Evolutionary conservation across 2,888 invertebrate genomes (phyloP).

Genomic region (Tipula unca): DNA sequence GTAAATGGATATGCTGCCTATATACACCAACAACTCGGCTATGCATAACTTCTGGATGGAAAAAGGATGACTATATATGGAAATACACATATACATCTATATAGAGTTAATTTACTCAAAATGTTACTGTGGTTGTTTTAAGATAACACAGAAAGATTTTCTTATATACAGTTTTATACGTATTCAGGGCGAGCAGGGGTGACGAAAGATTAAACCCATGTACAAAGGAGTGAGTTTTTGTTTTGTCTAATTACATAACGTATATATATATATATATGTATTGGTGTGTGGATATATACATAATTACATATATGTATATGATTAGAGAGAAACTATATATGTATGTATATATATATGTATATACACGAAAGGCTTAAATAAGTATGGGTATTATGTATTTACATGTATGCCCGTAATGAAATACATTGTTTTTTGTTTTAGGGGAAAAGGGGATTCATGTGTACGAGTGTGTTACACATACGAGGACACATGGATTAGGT

Average conservation of each 20-base stretch:
- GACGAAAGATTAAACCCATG: neutral
- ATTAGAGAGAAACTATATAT: neutral
- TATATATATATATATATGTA: neutral
- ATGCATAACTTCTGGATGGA: neutral
- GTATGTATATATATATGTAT: neutral
- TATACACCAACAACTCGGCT: neutral
- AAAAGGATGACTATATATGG: neutral
- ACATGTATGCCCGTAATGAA: neutral
- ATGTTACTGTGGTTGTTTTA: neutral
- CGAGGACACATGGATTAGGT: neutral
- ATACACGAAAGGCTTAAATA: neutral
- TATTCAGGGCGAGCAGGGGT: neutral
- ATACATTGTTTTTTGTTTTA: neutral
- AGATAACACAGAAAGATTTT: neutral
- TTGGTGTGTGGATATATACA: neutral
- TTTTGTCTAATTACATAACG: neutral
- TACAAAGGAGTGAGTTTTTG: neutral
- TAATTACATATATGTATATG: neutral
- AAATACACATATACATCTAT: neutral
- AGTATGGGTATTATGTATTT: neutral
- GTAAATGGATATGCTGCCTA: no score
- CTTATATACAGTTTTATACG: neutral
- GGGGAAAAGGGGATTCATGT: neutral
- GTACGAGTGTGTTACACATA: neutral
- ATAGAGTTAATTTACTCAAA: no score